Percentiles rank a stretch among this genome's conserved stretches.
These are phyloP conservation scores for Myxocyprinus asiaticus DNA, from an alignment of 2,113 vertebrate species.

Conservation along the genomic window DNA sequence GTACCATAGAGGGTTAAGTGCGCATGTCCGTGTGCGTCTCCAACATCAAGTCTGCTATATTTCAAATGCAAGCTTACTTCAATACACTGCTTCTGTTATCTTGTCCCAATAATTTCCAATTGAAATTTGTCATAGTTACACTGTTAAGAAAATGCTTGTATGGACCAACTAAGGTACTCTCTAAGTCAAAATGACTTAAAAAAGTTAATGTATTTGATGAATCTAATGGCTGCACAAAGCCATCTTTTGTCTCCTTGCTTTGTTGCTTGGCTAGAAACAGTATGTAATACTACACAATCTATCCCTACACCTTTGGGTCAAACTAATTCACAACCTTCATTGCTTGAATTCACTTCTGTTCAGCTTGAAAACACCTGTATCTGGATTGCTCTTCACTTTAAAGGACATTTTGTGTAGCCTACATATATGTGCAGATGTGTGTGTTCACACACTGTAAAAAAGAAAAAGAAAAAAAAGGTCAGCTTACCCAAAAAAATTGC, in stretches of 20 bases:
- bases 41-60: not conserved
- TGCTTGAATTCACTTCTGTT: not conserved
- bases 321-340: not conserved
- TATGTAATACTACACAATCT: not conserved
- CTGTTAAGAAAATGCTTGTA: no score
- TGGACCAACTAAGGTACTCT: no score
- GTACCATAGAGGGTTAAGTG: no score
- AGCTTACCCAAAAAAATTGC: no score
- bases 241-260: not conserved
- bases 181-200: no score
- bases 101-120: not conserved
- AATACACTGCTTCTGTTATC: not conserved
- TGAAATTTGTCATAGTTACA: no score
- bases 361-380: not conserved
- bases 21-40: not conserved
- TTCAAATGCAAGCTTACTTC: not conserved
- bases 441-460: no score
- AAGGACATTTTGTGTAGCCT: no score
- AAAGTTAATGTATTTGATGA: no score
- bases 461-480: no score
- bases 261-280: not conserved
- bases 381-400: no score
- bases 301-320: not conserved
- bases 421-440: no score
- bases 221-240: not conserved